phyloP scores from a whole-genome alignment of 2,113 vertebrate genomes.

The Serilophus lunatus region DNA sequence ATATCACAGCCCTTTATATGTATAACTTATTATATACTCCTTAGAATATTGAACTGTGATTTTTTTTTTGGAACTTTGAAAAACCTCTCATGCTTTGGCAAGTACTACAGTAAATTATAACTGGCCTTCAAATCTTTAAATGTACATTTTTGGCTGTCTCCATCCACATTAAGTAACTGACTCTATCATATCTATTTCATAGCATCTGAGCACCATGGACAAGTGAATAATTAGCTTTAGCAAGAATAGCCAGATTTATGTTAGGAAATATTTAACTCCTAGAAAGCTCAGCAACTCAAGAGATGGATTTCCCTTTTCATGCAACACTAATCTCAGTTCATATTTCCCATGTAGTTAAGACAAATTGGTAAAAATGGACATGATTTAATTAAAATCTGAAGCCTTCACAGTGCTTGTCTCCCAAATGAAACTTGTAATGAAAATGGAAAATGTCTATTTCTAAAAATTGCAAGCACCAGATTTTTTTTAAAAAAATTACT shows the following conservation, averaged over 20 bases:
- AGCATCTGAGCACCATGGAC: constrained; percentile 1
- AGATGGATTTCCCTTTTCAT: constrained; percentile 45
- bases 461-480: neutral
- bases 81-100: neutral
- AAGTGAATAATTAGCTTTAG: constrained; percentile 51
- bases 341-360: constrained; percentile 53
- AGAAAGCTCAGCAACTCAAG: constrained; percentile 23
- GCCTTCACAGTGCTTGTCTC: neutral
- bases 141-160: constrained; percentile 1
- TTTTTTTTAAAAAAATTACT: neutral
- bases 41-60: neutral
- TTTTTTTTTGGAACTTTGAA: neutral
- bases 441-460: constrained; percentile 33
- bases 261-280: constrained; percentile 52
- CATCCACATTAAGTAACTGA: constrained; percentile 35
- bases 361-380: constrained; percentile 32
- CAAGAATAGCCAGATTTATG: constrained; percentile 56
- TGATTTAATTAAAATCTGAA: constrained; percentile 57
- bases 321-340: constrained; percentile 53
- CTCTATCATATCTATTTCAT: constrained; percentile 36
- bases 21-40: neutral
- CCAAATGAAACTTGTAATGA: constrained; percentile 31
- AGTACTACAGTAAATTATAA: constrained; percentile 4
- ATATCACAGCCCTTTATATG: neutral
- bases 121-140: neutral